A percentile compares a stretch with the other conserved stretches of the same genome.
Conservation (phyloP, 2,797 vertebrate genomes). For the Zenarchopterus dispar region DNA sequence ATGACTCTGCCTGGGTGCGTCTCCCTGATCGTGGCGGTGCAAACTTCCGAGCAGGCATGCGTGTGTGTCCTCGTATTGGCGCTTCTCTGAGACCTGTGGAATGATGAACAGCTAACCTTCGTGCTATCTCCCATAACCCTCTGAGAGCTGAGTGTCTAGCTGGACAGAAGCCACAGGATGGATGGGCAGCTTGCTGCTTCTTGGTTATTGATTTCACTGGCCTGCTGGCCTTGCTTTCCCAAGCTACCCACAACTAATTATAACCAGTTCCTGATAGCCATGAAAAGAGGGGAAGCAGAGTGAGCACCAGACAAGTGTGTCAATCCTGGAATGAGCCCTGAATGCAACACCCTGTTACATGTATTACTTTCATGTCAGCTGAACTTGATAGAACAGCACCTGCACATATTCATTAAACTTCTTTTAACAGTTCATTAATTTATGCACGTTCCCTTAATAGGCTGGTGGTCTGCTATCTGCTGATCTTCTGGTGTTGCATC, state of each 20-base stretch:
- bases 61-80: not conserved
- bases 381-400: not conserved
- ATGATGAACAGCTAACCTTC: conserved; percentile 67
- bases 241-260: conserved; percentile 68
- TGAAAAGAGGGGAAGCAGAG: conserved; percentile 21
- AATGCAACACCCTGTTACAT: conserved; percentile 1
- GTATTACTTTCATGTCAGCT: not conserved
- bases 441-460: not conserved
- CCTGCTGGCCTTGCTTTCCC: conserved; percentile 61
- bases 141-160: conserved; percentile 59
- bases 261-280: conserved; percentile 49
- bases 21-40: not conserved
- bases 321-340: conserved; percentile 4
- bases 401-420: not conserved
- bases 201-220: conserved; percentile 71
- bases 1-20: conserved; percentile 9
- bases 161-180: conserved; percentile 67
- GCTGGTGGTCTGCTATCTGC: not conserved
- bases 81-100: conserved; percentile 23
- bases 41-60: not conserved
- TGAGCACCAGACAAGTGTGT: conserved; percentile 17
- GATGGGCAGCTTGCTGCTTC: conserved; percentile 65
- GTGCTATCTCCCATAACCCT: conserved; percentile 64
- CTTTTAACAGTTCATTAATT: not conserved
- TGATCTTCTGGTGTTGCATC: not conserved